A percentile compares a stretch with the other conserved stretches of the same genome.
Conservation (phyloP, 2,113 vertebrate genomes). For the Lycaon pictus region DNA sequence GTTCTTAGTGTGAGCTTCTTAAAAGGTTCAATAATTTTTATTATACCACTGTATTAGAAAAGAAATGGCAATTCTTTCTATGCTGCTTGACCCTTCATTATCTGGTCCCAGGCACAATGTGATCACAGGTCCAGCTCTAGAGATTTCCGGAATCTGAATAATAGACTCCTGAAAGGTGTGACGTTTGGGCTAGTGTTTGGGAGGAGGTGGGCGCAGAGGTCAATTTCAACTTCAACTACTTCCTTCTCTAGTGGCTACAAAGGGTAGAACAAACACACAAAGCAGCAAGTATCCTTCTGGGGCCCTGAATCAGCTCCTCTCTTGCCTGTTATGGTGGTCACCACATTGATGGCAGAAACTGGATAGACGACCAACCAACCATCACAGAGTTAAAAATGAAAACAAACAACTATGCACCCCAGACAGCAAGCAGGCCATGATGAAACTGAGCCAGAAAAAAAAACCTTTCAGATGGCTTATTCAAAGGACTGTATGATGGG, state of each 20-base stretch:
- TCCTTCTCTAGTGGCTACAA: slow-evolving; percentile 49
- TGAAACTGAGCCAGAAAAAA: not conserved
- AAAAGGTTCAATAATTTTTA: slow-evolving; percentile 13
- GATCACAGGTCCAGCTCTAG: not conserved
- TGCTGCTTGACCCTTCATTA: not conserved
- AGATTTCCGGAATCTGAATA: slow-evolving; percentile 29
- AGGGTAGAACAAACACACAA: not conserved
- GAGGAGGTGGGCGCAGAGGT: not conserved
- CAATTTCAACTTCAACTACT: not conserved
- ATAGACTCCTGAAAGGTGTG: not conserved
- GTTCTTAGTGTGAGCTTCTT: not conserved
- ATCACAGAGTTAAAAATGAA: not conserved
- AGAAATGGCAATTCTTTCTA: not conserved
- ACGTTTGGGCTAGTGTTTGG: not conserved
- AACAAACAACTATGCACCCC: not conserved
- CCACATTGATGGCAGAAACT: not conserved
- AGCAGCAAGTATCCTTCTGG: not conserved
- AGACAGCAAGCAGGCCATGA: not conserved
- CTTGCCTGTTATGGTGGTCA: not conserved
- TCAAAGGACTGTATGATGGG: not conserved
- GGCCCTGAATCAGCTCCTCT: not conserved
- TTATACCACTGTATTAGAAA: not conserved
- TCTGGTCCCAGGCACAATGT: not conserved
- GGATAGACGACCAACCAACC: not conserved
- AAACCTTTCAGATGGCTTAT: not conserved